Evolutionary conservation across 2,888 invertebrate species (phyloP).

Genomic region (Tenthredo scrophulariae): DNA sequence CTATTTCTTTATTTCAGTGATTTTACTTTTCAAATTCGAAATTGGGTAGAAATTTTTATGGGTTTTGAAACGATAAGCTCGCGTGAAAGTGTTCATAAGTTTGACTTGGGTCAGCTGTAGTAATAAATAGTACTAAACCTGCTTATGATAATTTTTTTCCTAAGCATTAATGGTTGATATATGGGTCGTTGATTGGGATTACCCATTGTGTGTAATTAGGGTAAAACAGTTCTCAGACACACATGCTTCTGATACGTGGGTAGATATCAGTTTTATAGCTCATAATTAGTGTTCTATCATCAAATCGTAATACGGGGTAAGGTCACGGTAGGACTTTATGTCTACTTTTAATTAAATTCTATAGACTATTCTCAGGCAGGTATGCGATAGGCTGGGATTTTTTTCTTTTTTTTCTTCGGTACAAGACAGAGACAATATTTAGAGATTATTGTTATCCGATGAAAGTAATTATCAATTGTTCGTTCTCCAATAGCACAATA

Average conservation of each 20-base stretch:
- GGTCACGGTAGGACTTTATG: constrained; percentile 39
- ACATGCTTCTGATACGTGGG: constrained; percentile 53
- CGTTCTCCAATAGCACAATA: background rate
- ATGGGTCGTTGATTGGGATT: constrained; percentile 59
- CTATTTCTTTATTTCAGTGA: background rate
- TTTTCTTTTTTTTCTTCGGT: background rate
- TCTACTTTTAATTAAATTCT: constrained; percentile 46
- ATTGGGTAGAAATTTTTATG: background rate
- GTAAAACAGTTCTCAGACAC: constrained; percentile 61
- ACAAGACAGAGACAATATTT: background rate
- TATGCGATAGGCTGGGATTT: background rate
- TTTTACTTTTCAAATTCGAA: background rate
- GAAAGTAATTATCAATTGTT: background rate
- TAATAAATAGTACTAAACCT: background rate
- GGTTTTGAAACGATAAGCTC: background rate
- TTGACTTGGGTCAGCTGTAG: background rate
- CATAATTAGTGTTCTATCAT: constrained; percentile 50
- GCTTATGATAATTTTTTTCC: constrained; percentile 10
- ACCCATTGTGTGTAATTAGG: constrained; percentile 63
- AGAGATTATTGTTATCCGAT: background rate
- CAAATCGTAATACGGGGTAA: constrained; percentile 30
- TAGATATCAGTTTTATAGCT: constrained; percentile 54
- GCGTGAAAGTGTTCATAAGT: background rate
- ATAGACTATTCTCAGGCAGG: background rate
- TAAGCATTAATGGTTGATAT: constrained; percentile 42